Conservation (phyloP, 2,797 vertebrate genomes). For the Rhinoraja longicauda region DNA sequence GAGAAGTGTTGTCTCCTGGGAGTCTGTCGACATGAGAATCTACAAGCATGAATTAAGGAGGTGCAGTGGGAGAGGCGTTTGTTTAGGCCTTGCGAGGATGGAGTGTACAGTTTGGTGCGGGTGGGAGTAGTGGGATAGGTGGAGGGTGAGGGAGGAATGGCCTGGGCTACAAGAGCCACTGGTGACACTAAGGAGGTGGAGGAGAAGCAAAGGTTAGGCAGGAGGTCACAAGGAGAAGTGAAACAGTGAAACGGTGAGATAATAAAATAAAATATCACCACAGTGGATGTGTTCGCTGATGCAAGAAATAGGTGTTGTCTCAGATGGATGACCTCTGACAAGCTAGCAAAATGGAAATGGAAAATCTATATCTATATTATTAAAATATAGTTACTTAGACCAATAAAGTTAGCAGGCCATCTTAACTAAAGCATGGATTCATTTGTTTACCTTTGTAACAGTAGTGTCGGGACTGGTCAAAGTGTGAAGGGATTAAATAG, state of each 20-base stretch:
- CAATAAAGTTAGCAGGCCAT: conserved; percentile 11
- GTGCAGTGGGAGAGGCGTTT: background rate
- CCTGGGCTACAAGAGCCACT: background rate
- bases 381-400: background rate
- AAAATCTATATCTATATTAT: background rate
- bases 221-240: background rate
- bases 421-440: background rate
- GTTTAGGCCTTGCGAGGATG: background rate
- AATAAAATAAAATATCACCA: background rate
- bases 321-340: background rate
- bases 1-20: background rate
- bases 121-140: background rate
- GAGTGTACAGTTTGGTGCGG: background rate
- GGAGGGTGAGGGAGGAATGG: background rate
- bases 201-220: background rate
- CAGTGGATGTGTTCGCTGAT: background rate
- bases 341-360: conserved; percentile 10
- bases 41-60: background rate
- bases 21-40: background rate
- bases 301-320: background rate
- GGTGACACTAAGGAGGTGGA: background rate
- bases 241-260: background rate
- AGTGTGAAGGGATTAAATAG: background rate
- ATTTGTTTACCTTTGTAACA: background rate
- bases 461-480: background rate